Base-by-base conservation (phyloP, 2,797 vertebrate genomes). In the Loriculus beryllinus region DNA sequence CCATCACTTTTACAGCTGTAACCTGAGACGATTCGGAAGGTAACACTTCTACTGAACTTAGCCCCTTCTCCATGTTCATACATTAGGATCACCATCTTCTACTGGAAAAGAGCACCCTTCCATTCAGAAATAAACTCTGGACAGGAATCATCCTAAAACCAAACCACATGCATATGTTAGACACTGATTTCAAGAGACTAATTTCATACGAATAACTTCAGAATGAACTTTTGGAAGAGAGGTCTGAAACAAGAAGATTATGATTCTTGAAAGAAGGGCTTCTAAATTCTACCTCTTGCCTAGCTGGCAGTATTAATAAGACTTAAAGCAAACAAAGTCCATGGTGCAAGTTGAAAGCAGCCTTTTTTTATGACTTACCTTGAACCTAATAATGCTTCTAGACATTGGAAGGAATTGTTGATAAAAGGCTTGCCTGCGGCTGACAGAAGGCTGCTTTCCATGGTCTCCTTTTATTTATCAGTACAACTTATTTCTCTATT, bases 11-110 rank as follows among this genome's bases (percentile, higher is more conserved):
- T 64, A 97, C 97, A 97, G 96, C 94, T 14, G 96, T 96, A 81
- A 97, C 96, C 93, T 98, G 97, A 97, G 98, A 97, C 67, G 98
- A 97, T 88, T 97, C 96, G 90, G 98, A 98, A 95, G 98, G 98
- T 97, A 98, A 97, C 91, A 98, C 98, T 97, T 99, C 98, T 96
- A 98, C 97, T 97, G 98, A 98, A 96, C 98, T 98, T 95, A 98
- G 96, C 97, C 97, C 96, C 97, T 98, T 98, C 98, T 99, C 99
- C 99, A 99, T 99, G 98, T 97, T 98, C 98, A 97, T 95, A 97
- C 97, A 93, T 98, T 97, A 97, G 97, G 97, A 93, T 96, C 96
- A 98, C 93, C 98, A 98, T 98, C 97, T 97, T 97, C 97, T 97
- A 95, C 52, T 70, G 90, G 91, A 88, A 91, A 96, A 96, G 68